These are phyloP conservation scores for Cheilosia soror DNA, from an alignment of 2,888 invertebrate genomes.

Conservation along the genomic window DNA sequence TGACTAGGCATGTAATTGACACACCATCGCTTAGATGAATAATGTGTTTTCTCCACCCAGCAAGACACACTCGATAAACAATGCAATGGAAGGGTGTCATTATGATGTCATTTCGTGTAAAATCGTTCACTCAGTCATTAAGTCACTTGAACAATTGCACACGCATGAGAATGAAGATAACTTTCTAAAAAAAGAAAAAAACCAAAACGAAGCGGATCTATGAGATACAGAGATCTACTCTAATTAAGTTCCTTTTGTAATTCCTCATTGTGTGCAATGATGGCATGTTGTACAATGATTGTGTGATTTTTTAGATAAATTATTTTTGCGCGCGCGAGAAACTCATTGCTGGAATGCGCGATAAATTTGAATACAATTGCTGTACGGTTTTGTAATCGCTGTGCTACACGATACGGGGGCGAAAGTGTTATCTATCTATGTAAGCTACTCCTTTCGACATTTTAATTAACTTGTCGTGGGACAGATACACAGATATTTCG, in stretches of 20 bases:
- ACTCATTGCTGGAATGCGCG: constrained; percentile 47
- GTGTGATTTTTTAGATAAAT: constrained; percentile 44
- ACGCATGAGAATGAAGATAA: constrained; percentile 65
- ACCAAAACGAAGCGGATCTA: constrained; percentile 7
- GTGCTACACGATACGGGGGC: constrained; percentile 36
- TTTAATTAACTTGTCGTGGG: constrained; percentile 47
- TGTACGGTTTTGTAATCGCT: constrained; percentile 40
- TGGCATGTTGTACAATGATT: constrained; percentile 45
- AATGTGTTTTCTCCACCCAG: constrained; percentile 33
- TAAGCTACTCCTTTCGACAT: constrained; percentile 34
- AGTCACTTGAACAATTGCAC: constrained; percentile 62
- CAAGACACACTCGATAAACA: constrained; percentile 29
- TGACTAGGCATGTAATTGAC: constrained; percentile 51
- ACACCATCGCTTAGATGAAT: constrained; percentile 49
- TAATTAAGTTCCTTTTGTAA: constrained; percentile 27
- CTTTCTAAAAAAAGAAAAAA: constrained; percentile 57
- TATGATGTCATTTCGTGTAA: constrained; percentile 71
- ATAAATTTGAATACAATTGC: constrained; percentile 70
- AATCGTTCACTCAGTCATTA: constrained; percentile 72
- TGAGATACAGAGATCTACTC: constrained; percentile 36
- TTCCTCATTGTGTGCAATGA: constrained; percentile 34
- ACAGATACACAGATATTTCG: constrained; percentile 26
- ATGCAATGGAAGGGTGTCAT: constrained; percentile 55
- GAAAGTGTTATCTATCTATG: constrained; percentile 29
- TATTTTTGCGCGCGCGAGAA: constrained; percentile 48